Evolutionary conservation across 2,113 vertebrate genomes (phyloP).

Genomic region (Rhagologus leucostigma): DNA sequence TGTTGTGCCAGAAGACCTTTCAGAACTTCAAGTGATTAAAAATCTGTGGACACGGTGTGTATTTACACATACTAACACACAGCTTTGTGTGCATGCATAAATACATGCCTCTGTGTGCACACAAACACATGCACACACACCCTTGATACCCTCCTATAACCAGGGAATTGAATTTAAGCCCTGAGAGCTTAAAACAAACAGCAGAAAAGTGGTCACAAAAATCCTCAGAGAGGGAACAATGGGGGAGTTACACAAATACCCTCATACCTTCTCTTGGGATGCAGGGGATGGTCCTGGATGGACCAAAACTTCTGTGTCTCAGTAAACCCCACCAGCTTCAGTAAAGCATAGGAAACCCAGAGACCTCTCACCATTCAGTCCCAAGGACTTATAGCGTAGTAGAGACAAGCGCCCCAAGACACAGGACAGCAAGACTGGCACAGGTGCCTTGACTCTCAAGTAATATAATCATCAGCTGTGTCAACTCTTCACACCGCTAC

Average conservation of each 20-base stretch:
- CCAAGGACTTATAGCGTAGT: rapidly evolving
- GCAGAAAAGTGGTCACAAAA: neutral
- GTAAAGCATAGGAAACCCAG: neutral
- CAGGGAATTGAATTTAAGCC: neutral
- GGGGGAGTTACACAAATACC: rapidly evolving
- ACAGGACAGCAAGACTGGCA: rapidly evolving
- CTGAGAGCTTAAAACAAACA: neutral
- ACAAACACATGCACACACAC: neutral
- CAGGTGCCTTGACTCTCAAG: rapidly evolving
- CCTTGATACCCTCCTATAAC: neutral
- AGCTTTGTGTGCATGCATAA: rapidly evolving
- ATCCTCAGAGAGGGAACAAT: neutral
- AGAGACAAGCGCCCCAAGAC: neutral
- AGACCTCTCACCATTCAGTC: rapidly evolving
- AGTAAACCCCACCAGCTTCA: neutral
- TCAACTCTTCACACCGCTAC: neutral
- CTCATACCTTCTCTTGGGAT: neutral
- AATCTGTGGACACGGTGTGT: rapidly evolving
- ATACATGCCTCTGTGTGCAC: rapidly evolving
- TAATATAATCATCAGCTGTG: neutral
- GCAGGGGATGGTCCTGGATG: rapidly evolving
- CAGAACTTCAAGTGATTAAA: neutral
- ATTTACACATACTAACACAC: neutral
- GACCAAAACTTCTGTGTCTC: neutral
- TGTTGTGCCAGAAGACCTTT: neutral